Percentiles rank a stretch among this genome's conserved stretches.
Evolutionary conservation across 1,140 invertebrate species (phyloP).

Genomic region (Eubasilissa regina): DNA sequence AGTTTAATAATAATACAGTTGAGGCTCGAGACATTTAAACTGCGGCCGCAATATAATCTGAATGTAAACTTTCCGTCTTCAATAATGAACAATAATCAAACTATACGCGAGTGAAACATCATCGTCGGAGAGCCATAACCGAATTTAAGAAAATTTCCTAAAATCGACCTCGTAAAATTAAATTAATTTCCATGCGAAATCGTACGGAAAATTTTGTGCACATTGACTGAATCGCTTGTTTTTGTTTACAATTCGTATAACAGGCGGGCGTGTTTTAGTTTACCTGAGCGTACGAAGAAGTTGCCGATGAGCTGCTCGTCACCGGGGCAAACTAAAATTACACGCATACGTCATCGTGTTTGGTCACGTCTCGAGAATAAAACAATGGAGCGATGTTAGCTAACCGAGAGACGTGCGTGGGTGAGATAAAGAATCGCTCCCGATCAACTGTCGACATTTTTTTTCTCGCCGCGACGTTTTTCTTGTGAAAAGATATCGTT

Average conservation of each 20-base stretch:
- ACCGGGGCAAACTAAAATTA: constrained; percentile 23
- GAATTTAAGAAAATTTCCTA: too few species aligned
- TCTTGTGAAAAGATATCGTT: too few species aligned
- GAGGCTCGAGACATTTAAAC: too few species aligned
- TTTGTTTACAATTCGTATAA: constrained; percentile 19
- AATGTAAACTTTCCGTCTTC: too few species aligned
- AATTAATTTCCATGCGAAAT: too few species aligned
- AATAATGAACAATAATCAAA: too few species aligned
- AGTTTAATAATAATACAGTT: too few species aligned
- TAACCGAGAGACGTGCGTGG: constrained; percentile 48
- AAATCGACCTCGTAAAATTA: too few species aligned
- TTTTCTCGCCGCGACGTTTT: not conserved
- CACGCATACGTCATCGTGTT: constrained; percentile 46
- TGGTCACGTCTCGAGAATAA: constrained; percentile 50
- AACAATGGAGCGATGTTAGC: constrained; percentile 48
- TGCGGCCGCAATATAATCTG: too few species aligned
- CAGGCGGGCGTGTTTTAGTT: constrained; percentile 16
- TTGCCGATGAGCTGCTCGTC: not conserved
- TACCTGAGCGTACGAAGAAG: not conserved
- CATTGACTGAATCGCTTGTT: constrained; percentile 21
- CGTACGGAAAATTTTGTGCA: not conserved
- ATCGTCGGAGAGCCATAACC: too few species aligned
- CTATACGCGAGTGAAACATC: too few species aligned
- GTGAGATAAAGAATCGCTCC: constrained; percentile 37
- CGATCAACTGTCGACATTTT: constrained; percentile 29